Conservation (phyloP, 53 echinoderm and acorn worm genomes). For the Patiria pectinifera region DNA sequence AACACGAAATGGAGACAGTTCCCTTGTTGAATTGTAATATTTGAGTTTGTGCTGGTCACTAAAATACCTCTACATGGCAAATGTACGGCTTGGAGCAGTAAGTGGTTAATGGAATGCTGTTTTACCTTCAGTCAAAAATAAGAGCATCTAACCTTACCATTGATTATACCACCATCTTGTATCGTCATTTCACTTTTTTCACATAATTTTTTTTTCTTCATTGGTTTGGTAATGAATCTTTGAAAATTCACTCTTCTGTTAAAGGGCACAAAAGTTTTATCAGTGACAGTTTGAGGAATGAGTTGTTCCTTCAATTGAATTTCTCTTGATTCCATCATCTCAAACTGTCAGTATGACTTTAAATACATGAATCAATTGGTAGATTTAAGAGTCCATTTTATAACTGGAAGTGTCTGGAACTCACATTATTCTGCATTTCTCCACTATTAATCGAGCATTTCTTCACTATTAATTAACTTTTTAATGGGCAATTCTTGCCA, state of each 20-base stretch:
- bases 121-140: conserved; percentile 32
- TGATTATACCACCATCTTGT: too few species aligned
- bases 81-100: background rate
- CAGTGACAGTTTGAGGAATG: background rate
- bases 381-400: conserved; percentile 48
- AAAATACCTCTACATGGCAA: too few species aligned
- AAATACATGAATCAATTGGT: background rate
- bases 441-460: background rate
- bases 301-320: background rate
- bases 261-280: too few species aligned
- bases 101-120: conserved; percentile 22
- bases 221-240: too few species aligned
- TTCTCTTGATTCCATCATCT: too few species aligned
- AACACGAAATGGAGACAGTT: too few species aligned
- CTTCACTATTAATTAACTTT: background rate
- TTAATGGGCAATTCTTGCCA: too few species aligned
- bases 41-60: too few species aligned
- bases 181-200: background rate
- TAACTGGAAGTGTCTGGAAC: background rate
- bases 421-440: background rate
- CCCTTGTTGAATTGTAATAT: too few species aligned
- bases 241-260: too few species aligned
- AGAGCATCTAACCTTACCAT: background rate
- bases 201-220: too few species aligned
- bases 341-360: background rate